Evolutionary conservation across 2,888 invertebrate genomes (phyloP), one percentile per base, ranked within the genome.

Genomic region (Ectropis crepuscularia): DNA sequence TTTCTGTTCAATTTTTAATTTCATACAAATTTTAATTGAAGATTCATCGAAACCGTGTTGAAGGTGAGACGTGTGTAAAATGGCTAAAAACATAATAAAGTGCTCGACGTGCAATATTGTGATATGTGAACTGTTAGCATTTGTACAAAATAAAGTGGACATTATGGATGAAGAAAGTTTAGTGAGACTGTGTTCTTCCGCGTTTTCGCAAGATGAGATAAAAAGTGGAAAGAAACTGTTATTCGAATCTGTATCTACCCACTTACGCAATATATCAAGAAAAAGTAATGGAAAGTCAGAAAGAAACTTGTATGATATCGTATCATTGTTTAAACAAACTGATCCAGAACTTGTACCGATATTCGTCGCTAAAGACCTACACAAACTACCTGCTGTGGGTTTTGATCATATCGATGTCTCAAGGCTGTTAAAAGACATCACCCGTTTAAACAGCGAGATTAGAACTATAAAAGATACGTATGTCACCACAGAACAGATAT

Each of bases 91-190:
- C 16, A 16, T 46, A 7, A 16, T 46, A 16, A 46, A 46, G 16
- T 46, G 46, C 9, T 46, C 46, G 7, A 16, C 46, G 5, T 50
- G 48, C 6, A 54, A 54, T 46, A 45, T 46, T 6, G 53, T 53
- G 28, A 54, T 54, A 7, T 43, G 46, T 46, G 54, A 54, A 11
- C 6, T 54, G 12, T 36, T 54, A 36, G 36, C 54, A 12, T 54
- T 39, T 10, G 41, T 53, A 36, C 41, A 16, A 42, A 38, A 60
- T 36, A 42, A 60, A 36, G 46, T 53, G 16, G 48, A 54, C 47
- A 42, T 46, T 12, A 48, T 54, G 54, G 54, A 54, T 38, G 54
- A 54, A 9, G 54, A 46, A 11, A 54, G 54, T 37, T 43, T 54
- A 46, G 38, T 54, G 28, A 46, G 54, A 46, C 5, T 54, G 11